phyloP scores from a whole-genome alignment of 2,797 vertebrate genomes.

The Mallotus villosus region DNA sequence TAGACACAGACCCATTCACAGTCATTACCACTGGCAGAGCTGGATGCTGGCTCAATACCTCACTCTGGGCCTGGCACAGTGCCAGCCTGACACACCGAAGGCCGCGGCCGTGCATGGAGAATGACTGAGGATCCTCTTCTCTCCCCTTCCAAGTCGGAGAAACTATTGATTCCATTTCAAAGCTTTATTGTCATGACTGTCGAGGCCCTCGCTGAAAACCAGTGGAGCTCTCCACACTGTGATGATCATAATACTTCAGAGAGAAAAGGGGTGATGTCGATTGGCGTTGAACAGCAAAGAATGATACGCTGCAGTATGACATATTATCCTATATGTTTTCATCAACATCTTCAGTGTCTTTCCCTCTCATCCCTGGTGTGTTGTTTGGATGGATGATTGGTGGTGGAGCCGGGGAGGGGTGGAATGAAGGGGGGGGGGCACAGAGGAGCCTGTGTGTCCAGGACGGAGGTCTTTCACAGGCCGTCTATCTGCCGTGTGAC shows the following conservation, averaged over 20 bases:
- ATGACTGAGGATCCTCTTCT: neutral
- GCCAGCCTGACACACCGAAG: neutral
- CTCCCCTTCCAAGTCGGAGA: neutral
- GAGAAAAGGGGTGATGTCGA: neutral
- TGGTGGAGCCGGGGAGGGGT: neutral
- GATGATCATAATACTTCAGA: neutral
- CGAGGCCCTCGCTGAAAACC: neutral
- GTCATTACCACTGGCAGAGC: slow-evolving; percentile 60
- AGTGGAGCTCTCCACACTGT: neutral
- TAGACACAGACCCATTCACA: slow-evolving; percentile 55
- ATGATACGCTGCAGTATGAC: neutral
- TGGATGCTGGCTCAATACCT: slow-evolving; percentile 41
- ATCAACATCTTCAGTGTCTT: neutral
- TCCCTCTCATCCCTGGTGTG: neutral
- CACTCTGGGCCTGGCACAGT: slow-evolving; percentile 15
- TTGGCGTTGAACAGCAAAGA: neutral
- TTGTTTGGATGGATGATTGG: slow-evolving; percentile 22
- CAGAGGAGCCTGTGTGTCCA: slow-evolving; percentile 11
- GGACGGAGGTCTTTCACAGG: slow-evolving; percentile 18
- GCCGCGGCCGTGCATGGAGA: neutral
- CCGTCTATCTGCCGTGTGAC: slow-evolving; percentile 45
- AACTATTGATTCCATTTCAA: neutral
- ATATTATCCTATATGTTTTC: neutral
- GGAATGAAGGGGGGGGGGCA: slow-evolving; percentile 15
- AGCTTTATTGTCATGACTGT: neutral